Evolutionary conservation across 1,140 invertebrate genomes (phyloP).

Genomic region (Lineus longissimus): DNA sequence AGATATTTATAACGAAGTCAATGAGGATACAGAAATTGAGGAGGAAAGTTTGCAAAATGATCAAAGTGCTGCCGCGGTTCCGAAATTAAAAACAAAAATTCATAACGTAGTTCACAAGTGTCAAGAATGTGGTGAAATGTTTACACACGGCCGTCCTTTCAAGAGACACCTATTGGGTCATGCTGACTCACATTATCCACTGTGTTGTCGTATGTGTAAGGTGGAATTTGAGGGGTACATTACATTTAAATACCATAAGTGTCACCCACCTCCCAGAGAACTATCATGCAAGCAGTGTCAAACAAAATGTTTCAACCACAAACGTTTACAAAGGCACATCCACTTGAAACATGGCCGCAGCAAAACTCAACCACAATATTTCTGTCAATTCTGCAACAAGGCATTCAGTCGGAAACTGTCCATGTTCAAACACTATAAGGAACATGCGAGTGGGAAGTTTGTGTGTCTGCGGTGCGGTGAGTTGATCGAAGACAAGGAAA

Average conservation of each 20-base stretch:
- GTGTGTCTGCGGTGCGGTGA: slow-evolving; percentile 39
- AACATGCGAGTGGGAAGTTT: slow-evolving; percentile 30
- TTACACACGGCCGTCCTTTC: neutral
- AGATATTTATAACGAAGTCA: too few species aligned
- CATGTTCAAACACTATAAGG: slow-evolving; percentile 31
- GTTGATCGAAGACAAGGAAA: slow-evolving; percentile 24
- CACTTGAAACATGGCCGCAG: neutral
- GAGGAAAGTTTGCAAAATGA: too few species aligned
- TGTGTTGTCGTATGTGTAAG: neutral
- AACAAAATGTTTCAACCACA: neutral
- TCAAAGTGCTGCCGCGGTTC: too few species aligned
- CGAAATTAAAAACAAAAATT: neutral
- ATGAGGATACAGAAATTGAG: too few species aligned
- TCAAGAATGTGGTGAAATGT: neutral
- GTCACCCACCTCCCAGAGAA: neutral
- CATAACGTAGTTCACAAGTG: neutral
- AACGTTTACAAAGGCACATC: neutral
- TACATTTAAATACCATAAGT: neutral
- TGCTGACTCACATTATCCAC: neutral
- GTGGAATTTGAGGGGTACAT: neutral
- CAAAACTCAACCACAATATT: neutral
- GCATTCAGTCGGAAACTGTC: slow-evolving; percentile 23
- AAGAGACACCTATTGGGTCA: neutral
- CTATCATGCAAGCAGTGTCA: neutral
- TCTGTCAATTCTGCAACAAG: slow-evolving; percentile 26